These are phyloP conservation scores for Piaya cayana DNA, from an alignment of 2,113 vertebrate species.

Conservation along the genomic window DNA sequence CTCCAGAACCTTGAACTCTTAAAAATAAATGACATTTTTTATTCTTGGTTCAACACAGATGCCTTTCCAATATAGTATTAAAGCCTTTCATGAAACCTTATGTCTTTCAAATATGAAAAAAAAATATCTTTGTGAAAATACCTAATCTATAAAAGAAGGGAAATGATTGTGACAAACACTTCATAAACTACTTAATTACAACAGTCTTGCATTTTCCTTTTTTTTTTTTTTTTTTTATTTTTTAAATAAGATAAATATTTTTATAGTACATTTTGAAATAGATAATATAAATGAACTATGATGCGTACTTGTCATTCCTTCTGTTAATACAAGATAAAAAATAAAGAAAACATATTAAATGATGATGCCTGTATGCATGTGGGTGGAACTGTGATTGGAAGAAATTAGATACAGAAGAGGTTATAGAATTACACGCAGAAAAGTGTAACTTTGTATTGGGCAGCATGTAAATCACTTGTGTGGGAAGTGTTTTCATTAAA, in stretches of 20 bases:
- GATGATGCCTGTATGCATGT: rapidly evolving
- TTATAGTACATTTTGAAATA: neutral
- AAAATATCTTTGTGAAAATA: neutral
- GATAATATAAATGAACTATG: neutral
- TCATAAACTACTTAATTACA: neutral
- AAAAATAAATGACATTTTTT: slow-evolving; percentile 56
- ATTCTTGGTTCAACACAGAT: slow-evolving; percentile 43
- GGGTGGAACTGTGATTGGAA: neutral
- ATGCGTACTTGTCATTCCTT: neutral
- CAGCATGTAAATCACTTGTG: rapidly evolving
- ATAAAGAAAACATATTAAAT: rapidly evolving
- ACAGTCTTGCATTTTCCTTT: neutral
- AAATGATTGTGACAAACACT: neutral
- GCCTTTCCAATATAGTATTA: slow-evolving; percentile 43
- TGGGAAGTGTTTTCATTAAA: rapidly evolving
- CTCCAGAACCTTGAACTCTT: slow-evolving; percentile 14
- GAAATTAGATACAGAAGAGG: neutral
- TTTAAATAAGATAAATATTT: neutral
- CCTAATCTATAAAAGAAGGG: neutral
- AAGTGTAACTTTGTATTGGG: neutral
- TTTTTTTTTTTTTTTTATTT: neutral
- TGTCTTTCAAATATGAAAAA: slow-evolving; percentile 53
- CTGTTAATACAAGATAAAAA: neutral
- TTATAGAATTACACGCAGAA: neutral
- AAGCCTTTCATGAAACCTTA: neutral